Percentiles rank a stretch among this genome's conserved stretches.
phyloP scores from a whole-genome alignment of 2,113 vertebrate species.

The Diglossa brunneiventris region DNA sequence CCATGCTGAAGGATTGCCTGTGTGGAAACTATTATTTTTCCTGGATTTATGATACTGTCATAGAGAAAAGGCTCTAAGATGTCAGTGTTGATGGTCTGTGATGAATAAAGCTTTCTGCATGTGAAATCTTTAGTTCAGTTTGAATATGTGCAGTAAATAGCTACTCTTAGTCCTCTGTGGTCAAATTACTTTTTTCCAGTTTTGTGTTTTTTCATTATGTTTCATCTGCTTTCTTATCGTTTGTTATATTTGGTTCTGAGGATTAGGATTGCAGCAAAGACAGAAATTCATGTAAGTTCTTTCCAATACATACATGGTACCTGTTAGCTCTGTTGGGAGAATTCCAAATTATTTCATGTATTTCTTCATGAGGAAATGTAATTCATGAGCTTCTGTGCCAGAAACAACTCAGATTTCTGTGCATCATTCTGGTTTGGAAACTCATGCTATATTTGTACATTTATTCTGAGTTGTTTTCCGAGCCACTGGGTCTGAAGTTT shows the following conservation, averaged over 20 bases:
- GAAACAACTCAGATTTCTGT: constrained; percentile 4
- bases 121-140: not conserved
- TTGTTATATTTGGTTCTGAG: not conserved
- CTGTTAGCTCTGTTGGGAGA: not conserved
- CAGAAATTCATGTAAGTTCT: not conserved
- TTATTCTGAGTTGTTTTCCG: constrained; percentile 15
- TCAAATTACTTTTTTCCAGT: not conserved
- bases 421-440: constrained; percentile 10
- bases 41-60: not conserved
- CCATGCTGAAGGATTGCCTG: not conserved
- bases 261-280: not conserved
- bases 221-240: not conserved
- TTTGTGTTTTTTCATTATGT: not conserved
- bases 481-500: not conserved
- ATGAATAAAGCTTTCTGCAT: not conserved
- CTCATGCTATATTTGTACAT: not conserved
- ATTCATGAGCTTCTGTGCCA: not conserved
- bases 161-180: not conserved
- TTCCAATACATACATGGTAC: constrained; percentile 8
- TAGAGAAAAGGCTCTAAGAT: not conserved
- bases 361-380: not conserved
- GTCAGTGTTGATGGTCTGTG: not conserved
- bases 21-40: not conserved
- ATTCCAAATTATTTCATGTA: not conserved
- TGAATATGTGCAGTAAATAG: not conserved